Evolutionary conservation across 2,797 vertebrate species (phyloP), one percentile per base, ranked within the genome.

Genomic region (Cheirogaleus major): DNA sequence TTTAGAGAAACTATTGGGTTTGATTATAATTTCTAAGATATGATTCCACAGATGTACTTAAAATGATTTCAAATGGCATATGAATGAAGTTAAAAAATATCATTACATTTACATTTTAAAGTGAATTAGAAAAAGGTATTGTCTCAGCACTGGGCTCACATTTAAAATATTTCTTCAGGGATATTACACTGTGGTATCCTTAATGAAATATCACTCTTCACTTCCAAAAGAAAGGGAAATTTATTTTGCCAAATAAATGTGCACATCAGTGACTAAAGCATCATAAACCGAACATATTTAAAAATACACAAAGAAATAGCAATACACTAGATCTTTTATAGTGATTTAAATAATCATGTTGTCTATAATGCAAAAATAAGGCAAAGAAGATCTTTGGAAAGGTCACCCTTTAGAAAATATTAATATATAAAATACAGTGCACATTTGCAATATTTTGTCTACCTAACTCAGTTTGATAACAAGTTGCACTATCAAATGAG

Each of bases 161-260:
- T 92, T 93, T 89, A 41, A 83, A 93, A 67, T 50, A 95, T 85
- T 95, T 94, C 55, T 72, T 91, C 27, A 87, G 23, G 27, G 83
- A n/a, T 35, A 63, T 2, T 6, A 63, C 35, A 84, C 73, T 88
- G 32, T 92, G 12, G 5, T 79, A 81, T 75, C 17, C 38, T 91
- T 89, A 95, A 65, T 30, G 14, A 23, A 85, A 63, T 78, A 73
- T 73, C 13, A 35, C 8, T 61, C 7, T 89, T 89, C 1, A 82
- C 63, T 92, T 85, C 38, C 13, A 65, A 83, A 32, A 86, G 9
- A 95, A 95, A 92, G 14, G 22, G 13, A 61, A 87, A 81, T 27
- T 95, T 23, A 90, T 95, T 89, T 95, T 93, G 48, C 45, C 87
- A 78, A 94, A 93, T 72, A 85, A 90, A 15, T 76, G 38, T 30